Conservation (phyloP, 2,797 vertebrate genomes). For the Enteromius anoplus region DNA sequence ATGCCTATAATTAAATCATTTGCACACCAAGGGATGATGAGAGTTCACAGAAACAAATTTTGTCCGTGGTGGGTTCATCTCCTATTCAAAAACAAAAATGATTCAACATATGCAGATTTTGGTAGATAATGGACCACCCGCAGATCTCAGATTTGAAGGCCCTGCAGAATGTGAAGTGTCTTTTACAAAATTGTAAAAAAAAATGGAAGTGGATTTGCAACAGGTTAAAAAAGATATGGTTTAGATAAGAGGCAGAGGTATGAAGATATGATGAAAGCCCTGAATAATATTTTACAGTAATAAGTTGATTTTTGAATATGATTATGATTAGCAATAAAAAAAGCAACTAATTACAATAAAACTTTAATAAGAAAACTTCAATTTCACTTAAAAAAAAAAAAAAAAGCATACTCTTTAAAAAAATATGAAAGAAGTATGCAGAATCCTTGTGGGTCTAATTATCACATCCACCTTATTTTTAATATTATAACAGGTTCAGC, state of each 20-base stretch:
- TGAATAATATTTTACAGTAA: no score
- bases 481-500: background rate
- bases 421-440: background rate
- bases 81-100: background rate
- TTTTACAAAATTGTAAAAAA: background rate
- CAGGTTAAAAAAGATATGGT: background rate
- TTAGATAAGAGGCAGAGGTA: background rate
- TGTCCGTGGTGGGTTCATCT: background rate
- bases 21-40: constrained; percentile 4
- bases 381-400: no score
- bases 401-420: background rate
- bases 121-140: background rate
- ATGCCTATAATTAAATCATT: constrained; percentile 38
- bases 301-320: no score
- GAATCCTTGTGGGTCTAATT: constrained; percentile 14
- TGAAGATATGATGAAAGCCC: no score
- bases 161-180: background rate
- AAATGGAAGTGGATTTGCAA: background rate
- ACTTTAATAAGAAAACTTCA: background rate
- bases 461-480: background rate
- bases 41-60: constrained; percentile 4
- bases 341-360: background rate
- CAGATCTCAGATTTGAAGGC: background rate
- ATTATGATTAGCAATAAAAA: no score
- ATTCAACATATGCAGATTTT: background rate